These are phyloP conservation scores for Megalonaias nervosa DNA, from an alignment of 1,140 invertebrate species.

Conservation along the genomic window DNA sequence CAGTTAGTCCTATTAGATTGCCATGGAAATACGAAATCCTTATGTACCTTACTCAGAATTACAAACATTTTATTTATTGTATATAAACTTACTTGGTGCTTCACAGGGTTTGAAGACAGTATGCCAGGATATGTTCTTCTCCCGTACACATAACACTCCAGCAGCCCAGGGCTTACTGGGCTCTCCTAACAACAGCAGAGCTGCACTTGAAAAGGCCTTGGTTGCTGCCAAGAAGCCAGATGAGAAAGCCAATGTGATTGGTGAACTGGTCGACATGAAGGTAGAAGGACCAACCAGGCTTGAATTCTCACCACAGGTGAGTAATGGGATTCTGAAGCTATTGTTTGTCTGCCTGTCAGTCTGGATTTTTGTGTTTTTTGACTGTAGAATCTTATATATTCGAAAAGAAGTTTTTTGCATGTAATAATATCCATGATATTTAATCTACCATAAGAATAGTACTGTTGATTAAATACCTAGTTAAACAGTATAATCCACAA, in stretches of 20 bases:
- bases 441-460: neutral
- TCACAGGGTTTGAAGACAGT: conserved; percentile 62
- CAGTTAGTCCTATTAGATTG: neutral
- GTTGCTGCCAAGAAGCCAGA: conserved; percentile 46
- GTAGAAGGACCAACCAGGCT: conserved; percentile 51
- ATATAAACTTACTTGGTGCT: neutral
- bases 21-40: neutral
- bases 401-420: neutral
- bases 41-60: neutral
- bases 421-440: neutral
- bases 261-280: conserved; percentile 63
- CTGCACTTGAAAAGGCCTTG: conserved; percentile 58
- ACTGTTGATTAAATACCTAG: neutral
- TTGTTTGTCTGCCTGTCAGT: neutral
- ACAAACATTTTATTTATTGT: neutral
- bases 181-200: conserved; percentile 37
- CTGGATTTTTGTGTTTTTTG: neutral
- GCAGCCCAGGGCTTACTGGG: conserved; percentile 43
- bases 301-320: conserved; percentile 60
- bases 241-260: conserved; percentile 55
- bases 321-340: neutral
- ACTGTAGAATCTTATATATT: neutral
- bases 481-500: neutral
- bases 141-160: conserved; percentile 54
- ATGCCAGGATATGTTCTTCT: conserved; percentile 71